These are phyloP conservation scores for Cylloceria caligata DNA, from an alignment of 2,888 invertebrate genomes.

Conservation along the genomic window DNA sequence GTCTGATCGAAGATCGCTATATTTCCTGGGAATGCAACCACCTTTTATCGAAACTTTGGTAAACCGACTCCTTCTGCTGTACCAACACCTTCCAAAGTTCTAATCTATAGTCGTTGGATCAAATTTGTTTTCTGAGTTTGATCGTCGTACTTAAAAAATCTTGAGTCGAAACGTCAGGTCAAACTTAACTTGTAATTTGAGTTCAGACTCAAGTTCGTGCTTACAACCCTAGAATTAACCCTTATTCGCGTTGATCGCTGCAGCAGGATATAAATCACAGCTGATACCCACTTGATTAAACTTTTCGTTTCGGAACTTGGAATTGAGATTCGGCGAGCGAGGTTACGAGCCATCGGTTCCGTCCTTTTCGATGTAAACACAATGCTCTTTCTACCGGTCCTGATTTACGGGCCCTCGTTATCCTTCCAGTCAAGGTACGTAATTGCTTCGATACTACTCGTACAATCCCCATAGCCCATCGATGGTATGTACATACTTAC, in stretches of 20 bases:
- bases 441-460: slow-evolving; percentile 68
- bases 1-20: slow-evolving; percentile 28
- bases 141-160: too few relatives aligned
- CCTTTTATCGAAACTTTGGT: slow-evolving; percentile 32
- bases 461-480: slow-evolving; percentile 44
- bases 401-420: slow-evolving; percentile 89
- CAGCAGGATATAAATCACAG: neutral
- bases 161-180: too few relatives aligned
- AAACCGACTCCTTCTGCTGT: neutral
- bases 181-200: too few relatives aligned
- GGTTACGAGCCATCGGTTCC: slow-evolving; percentile 86
- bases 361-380: slow-evolving; percentile 86
- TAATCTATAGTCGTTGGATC: neutral
- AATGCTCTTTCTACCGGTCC: slow-evolving; percentile 87
- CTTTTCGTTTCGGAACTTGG: slow-evolving; percentile 88
- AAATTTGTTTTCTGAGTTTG: too few relatives aligned
- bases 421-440: slow-evolving; percentile 87
- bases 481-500: neutral
- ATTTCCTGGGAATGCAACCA: slow-evolving; percentile 8
- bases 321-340: slow-evolving; percentile 87
- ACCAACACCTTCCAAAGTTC: neutral
- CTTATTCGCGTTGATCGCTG: neutral
- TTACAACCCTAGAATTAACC: neutral
- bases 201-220: too few relatives aligned
- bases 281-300: slow-evolving; percentile 32